A percentile compares a stretch with the other conserved stretches of the same genome.
These are phyloP conservation scores for Coremacera marginata DNA, from an alignment of 2,888 invertebrate species.

Conservation along the genomic window DNA sequence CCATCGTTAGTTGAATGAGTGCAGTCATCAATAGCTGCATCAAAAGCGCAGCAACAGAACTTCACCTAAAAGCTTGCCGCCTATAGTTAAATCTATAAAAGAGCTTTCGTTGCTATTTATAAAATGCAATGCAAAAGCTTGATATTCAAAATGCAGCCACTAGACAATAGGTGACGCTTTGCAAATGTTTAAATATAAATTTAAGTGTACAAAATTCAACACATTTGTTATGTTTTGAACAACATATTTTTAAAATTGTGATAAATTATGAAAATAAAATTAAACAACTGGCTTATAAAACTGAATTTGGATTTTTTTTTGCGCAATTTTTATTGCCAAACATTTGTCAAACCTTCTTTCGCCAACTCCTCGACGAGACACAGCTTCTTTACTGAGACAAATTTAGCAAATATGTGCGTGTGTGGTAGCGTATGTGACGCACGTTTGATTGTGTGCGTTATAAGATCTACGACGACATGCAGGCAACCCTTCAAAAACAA, in stretches of 20 bases:
- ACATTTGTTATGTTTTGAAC: background rate
- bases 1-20: conserved; percentile 20
- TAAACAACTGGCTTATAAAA: too few relatives aligned
- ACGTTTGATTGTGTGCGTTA: too few relatives aligned
- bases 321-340: too few relatives aligned
- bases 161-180: conserved; percentile 18
- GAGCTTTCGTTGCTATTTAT: background rate
- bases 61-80: background rate
- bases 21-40: background rate
- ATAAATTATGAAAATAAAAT: too few relatives aligned
- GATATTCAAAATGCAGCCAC: background rate
- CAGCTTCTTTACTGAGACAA: too few relatives aligned
- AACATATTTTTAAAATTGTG: background rate
- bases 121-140: conserved; percentile 9
- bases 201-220: background rate
- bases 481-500: too few relatives aligned
- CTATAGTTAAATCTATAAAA: background rate
- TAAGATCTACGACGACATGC: too few relatives aligned
- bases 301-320: too few relatives aligned
- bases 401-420: too few relatives aligned
- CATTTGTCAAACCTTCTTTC: too few relatives aligned
- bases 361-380: too few relatives aligned
- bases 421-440: too few relatives aligned
- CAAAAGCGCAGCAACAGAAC: conserved; percentile 2
- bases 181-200: background rate